A percentile compares a stretch with the other conserved stretches of the same genome.
Evolutionary conservation across 2,888 invertebrate species (phyloP).

Genomic region (Escarpia spicata): DNA sequence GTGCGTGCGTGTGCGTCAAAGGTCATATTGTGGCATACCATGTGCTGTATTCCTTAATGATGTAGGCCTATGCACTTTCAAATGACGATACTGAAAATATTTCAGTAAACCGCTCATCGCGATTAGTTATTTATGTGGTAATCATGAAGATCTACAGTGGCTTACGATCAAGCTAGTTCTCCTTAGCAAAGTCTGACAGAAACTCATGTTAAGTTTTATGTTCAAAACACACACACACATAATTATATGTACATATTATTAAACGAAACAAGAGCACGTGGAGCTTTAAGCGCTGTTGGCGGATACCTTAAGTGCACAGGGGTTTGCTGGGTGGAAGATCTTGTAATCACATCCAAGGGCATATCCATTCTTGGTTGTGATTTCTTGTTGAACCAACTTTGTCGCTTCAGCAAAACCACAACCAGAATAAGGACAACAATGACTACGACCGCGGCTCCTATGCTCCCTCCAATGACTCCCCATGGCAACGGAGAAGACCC

Average conservation of each 20-base stretch:
- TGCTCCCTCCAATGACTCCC: neutral
- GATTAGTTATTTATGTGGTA: too few species aligned
- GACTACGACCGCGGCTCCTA: neutral
- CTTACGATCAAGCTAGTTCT: too few species aligned
- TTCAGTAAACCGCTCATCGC: too few species aligned
- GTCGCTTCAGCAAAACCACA: constrained; percentile 1
- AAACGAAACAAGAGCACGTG: neutral
- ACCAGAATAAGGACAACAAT: neutral
- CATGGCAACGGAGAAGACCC: neutral
- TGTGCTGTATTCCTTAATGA: too few species aligned
- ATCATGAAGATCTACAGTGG: too few species aligned
- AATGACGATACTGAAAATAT: too few species aligned
- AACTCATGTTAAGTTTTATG: too few species aligned
- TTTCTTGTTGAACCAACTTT: neutral
- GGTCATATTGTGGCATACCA: too few species aligned
- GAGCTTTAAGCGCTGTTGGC: neutral
- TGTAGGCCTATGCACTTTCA: too few species aligned
- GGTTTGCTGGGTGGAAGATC: neutral
- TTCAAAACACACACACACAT: too few species aligned
- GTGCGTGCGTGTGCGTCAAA: neutral
- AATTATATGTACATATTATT: neutral
- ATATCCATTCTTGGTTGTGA: neutral
- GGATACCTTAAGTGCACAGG: neutral
- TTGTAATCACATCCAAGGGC: neutral
- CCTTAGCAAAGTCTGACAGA: too few species aligned